Conservation (phyloP, 1,140 invertebrate genomes). For the Pogonognathellus flavescens region DNA sequence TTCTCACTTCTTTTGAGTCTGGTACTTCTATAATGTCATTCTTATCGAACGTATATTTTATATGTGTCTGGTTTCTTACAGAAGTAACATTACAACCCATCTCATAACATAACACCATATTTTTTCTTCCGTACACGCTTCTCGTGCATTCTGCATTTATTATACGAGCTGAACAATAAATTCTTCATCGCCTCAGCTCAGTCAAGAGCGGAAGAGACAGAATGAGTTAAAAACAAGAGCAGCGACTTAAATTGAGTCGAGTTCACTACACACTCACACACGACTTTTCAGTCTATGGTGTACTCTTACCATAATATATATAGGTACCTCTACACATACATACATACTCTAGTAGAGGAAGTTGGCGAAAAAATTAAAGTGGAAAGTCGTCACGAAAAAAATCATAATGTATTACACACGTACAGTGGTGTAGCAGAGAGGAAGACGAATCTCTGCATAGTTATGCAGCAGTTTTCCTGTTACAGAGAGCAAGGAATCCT, state of each 20-base stretch:
- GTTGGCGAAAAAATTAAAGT: conserved; percentile 43
- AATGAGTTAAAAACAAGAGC: conserved; percentile 45
- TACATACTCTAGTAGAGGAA: not conserved
- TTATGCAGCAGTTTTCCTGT: too few relatives aligned
- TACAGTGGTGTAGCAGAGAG: not conserved
- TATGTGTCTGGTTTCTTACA: too few relatives aligned
- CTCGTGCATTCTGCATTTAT: conserved; percentile 33
- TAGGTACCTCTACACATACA: too few relatives aligned
- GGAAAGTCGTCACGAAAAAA: conserved; percentile 16
- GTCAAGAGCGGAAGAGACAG: conserved; percentile 37
- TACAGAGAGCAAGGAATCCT: too few relatives aligned
- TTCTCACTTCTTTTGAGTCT: too few relatives aligned
- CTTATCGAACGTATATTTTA: not conserved
- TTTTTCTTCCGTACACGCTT: conserved; percentile 28
- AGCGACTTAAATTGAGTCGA: conserved; percentile 38
- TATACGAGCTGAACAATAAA: conserved; percentile 41
- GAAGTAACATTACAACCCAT: not conserved
- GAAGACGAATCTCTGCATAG: not conserved
- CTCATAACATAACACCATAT: not conserved
- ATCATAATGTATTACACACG: conserved; percentile 34
- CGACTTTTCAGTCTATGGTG: too few relatives aligned
- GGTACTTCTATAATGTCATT: not conserved
- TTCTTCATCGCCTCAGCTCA: conserved; percentile 45
- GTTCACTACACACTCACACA: conserved; percentile 6
- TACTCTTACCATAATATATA: too few relatives aligned